Evolutionary conservation across 2,888 invertebrate species (phyloP), one percentile per base, ranked within the genome.

Genomic region (Frankliniella intonsa): DNA sequence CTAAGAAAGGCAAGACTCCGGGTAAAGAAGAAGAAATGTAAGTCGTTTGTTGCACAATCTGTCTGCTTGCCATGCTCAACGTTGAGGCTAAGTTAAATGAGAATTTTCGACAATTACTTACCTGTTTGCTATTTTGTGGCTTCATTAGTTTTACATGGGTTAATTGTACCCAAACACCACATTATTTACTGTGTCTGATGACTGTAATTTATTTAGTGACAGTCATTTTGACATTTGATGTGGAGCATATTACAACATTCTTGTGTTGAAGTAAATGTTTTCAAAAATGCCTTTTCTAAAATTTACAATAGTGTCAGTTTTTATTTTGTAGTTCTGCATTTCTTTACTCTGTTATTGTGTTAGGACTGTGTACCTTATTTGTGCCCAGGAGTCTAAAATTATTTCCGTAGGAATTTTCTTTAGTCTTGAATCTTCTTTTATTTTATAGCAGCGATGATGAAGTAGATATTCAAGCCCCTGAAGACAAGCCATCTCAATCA

Each of bases 1-100:
- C 93, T 88, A 94, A 94, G 91, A 94, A 94, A 89, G 92, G 93
- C 88, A 94, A 94, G 90, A 94, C 94, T 90, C 92, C 91, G 88
- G 91, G 90, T 87, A 91, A 91, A 87, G 92, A 92, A 85, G 94
- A 94, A 85, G 94, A 94, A 86, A 83, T 84, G 86, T 86, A 84
- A 86, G 86, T 85, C 81, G 76, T 76, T 69, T 17, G 50, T 27
- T 27, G 27, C 65, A 81, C 83, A 83, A 83, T 84, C 84, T 84
- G 83, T 81, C 69, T 76, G 81, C 80, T 25, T 49, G 65, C 81
- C 62, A 80, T 81, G 83, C 82, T 84, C 82, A 82, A 7, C 80
- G 65, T 81, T 76, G 82, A 83, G 83, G 82, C 82, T 84, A 82
- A 65, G 83, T 82, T 83, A 50, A n/a, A 50, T 50, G 65, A 38